phyloP scores from a whole-genome alignment of 1,140 invertebrate genomes.

The Temnothorax nylanderi region DNA sequence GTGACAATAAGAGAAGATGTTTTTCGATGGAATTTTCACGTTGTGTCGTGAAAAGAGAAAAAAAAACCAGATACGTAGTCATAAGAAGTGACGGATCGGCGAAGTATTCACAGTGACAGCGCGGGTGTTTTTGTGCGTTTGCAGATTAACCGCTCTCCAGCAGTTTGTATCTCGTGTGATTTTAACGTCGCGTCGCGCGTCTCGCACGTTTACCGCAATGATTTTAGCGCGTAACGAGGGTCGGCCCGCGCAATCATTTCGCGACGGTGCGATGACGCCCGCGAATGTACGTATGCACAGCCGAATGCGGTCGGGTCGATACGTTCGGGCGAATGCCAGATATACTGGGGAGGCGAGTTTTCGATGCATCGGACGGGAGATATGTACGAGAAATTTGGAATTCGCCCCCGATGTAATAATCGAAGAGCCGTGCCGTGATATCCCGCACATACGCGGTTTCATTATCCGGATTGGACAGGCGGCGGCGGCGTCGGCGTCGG shows the following conservation, averaged over 20 bases:
- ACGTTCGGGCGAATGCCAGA: slow-evolving; percentile 33
- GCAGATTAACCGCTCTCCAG: not conserved
- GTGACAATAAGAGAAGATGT: not conserved
- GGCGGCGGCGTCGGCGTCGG: not conserved
- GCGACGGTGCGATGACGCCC: slow-evolving; percentile 28
- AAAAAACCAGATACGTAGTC: not conserved
- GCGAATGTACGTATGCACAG: slow-evolving; percentile 7
- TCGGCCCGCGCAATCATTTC: slow-evolving; percentile 28
- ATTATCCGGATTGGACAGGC: slow-evolving; percentile 58
- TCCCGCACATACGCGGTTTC: slow-evolving; percentile 51
- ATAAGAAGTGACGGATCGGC: not conserved
- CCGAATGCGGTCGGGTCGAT: slow-evolving; percentile 39
- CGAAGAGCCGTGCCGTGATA: slow-evolving; percentile 50
- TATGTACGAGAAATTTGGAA: slow-evolving; percentile 56
- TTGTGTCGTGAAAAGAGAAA: not conserved
- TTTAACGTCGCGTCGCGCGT: slow-evolving; percentile 9
- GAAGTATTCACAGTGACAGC: not conserved
- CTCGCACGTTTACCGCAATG: slow-evolving; percentile 5
- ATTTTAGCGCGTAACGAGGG: slow-evolving; percentile 2
- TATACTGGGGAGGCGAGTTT: slow-evolving; percentile 25
- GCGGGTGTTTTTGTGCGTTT: not conserved
- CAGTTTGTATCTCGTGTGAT: not conserved
- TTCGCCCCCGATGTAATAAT: slow-evolving; percentile 58
- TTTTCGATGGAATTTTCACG: not conserved
- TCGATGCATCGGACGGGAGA: slow-evolving; percentile 25